Evolutionary conservation across 2,113 vertebrate species (phyloP).

Genomic region (Oryzias celebensis): DNA sequence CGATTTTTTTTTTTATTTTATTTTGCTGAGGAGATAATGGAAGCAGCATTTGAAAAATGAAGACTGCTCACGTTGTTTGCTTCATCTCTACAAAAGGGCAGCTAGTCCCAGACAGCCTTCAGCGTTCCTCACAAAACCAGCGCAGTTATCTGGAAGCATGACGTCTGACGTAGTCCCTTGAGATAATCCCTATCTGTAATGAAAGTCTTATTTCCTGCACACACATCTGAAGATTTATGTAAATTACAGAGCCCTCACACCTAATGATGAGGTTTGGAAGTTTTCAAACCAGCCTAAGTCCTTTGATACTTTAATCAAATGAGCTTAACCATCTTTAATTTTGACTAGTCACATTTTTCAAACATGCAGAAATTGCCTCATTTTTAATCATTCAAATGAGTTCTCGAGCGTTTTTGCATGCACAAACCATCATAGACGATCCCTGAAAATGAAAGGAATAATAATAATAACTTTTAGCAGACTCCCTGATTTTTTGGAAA

Average conservation of each 20-base stretch:
- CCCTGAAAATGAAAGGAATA: constrained; percentile 15
- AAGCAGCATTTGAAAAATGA: constrained; percentile 34
- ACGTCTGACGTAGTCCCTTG: constrained; percentile 16
- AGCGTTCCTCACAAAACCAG: constrained; percentile 48
- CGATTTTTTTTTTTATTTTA: constrained; percentile 3
- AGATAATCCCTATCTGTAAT: constrained; percentile 15
- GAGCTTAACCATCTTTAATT: constrained; percentile 11
- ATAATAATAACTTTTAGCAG: constrained; percentile 21
- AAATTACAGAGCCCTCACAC: constrained; percentile 11
- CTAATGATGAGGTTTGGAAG: neutral
- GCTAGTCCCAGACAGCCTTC: constrained; percentile 24
- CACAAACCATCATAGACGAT: constrained; percentile 20
- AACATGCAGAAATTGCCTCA: neutral
- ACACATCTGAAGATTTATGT: neutral
- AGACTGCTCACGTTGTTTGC: constrained; percentile 43
- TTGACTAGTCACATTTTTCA: constrained; percentile 18
- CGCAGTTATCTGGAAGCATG: constrained; percentile 15
- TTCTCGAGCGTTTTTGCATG: constrained; percentile 4
- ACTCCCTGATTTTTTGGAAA: constrained; percentile 1
- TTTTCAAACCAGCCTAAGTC: constrained; percentile 4
- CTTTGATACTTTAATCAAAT: constrained; percentile 19
- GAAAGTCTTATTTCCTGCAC: constrained; percentile 4
- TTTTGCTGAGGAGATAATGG: constrained; percentile 35
- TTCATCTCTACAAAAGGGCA: constrained; percentile 50
- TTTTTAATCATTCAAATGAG: constrained; percentile 38